Percentiles rank a stretch among this genome's conserved stretches.
phyloP scores from a whole-genome alignment of 2,888 invertebrate genomes.

The Eubasilissa splendida region DNA sequence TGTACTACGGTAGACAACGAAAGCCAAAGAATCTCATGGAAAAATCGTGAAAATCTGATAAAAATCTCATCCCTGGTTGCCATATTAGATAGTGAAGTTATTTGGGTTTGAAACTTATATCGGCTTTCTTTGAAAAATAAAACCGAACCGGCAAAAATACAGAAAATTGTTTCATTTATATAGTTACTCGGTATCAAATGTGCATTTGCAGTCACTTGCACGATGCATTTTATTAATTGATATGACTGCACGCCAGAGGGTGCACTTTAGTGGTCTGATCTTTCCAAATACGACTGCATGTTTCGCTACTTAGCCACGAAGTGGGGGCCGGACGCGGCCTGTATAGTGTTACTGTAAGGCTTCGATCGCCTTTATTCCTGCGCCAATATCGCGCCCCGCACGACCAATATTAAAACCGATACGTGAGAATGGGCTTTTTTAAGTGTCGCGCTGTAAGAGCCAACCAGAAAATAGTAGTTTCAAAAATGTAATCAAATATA shows the following conservation, averaged over 20 bases:
- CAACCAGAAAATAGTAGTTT: too few species aligned
- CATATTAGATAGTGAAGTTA: too few species aligned
- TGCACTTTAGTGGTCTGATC: conserved; percentile 26
- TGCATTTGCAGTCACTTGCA: conserved; percentile 45
- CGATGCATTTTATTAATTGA: conserved; percentile 51
- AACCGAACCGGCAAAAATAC: too few species aligned
- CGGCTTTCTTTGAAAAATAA: too few species aligned
- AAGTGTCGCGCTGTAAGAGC: too few species aligned
- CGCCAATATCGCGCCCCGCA: conserved; percentile 5
- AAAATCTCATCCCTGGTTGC: too few species aligned
- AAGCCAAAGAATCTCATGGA: too few species aligned
- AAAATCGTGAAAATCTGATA: too few species aligned
- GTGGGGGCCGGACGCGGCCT: neutral
- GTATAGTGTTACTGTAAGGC: conserved; percentile 11
- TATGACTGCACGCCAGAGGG: conserved; percentile 9
- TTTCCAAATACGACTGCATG: conserved; percentile 6
- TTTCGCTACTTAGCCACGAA: conserved; percentile 6
- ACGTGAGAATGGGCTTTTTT: conserved; percentile 9
- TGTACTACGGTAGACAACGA: too few species aligned
- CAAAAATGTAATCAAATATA: too few species aligned
- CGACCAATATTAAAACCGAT: conserved; percentile 13
- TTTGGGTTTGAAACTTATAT: too few species aligned
- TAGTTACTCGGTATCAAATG: conserved; percentile 32
- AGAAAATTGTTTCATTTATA: neutral
- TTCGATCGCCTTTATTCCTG: conserved; percentile 16